Evolutionary conservation across 1,140 invertebrate species (phyloP).

Genomic region (Lanistes nyassanus): DNA sequence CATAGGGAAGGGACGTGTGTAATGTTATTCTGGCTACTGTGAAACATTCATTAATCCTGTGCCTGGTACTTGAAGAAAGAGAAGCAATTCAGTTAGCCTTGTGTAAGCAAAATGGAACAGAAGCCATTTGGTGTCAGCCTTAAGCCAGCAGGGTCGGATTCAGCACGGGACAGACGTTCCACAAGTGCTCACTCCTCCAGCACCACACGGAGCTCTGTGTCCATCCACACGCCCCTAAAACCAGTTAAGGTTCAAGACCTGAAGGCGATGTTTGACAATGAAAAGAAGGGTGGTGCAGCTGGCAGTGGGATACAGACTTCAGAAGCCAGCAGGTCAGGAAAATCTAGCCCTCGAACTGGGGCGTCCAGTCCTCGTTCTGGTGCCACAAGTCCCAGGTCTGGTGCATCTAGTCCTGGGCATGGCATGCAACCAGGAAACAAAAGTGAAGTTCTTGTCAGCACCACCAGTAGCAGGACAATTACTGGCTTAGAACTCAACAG

Average conservation of each 20-base stretch:
- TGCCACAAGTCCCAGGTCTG: slow-evolving; percentile 12
- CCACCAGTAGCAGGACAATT: not conserved
- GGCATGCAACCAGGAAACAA: not conserved
- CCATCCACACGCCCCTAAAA: slow-evolving; percentile 35
- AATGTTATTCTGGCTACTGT: not conserved
- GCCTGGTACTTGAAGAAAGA: not conserved
- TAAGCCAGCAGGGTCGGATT: slow-evolving; percentile 9
- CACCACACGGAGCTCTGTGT: slow-evolving; percentile 3
- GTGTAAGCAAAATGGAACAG: slow-evolving; percentile 3
- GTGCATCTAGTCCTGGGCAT: slow-evolving; percentile 10
- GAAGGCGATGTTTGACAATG: slow-evolving; percentile 36
- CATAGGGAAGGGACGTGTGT: not conserved
- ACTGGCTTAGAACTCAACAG: no score
- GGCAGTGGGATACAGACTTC: not conserved
- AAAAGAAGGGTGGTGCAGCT: slow-evolving; percentile 1
- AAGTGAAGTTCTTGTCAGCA: not conserved
- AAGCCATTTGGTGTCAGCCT: slow-evolving; percentile 20
- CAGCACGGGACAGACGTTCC: slow-evolving; percentile 4
- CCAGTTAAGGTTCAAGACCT: slow-evolving; percentile 38
- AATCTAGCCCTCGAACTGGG: slow-evolving; percentile 9
- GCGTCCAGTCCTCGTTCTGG: slow-evolving; percentile 14
- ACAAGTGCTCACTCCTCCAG: not conserved
- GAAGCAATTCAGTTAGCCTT: not conserved
- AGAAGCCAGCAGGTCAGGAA: not conserved
- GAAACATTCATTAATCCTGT: not conserved